Evolutionary conservation across 2,797 vertebrate species (phyloP).

Genomic region (Poeciliopsis infans): DNA sequence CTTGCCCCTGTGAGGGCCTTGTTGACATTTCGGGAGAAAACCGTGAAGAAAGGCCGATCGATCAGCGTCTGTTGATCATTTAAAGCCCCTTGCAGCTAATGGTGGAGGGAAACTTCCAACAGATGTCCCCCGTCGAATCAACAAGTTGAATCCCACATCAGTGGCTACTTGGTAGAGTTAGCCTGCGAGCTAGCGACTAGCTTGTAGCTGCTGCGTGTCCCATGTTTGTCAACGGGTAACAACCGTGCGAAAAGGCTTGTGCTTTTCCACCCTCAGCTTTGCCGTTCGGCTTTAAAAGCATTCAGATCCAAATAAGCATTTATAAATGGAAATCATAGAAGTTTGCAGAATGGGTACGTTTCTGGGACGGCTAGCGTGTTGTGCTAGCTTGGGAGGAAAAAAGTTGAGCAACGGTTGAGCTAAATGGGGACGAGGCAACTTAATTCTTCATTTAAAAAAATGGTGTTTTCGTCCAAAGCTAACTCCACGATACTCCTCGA

Average conservation of each 20-base stretch:
- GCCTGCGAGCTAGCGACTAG: constrained; percentile 69
- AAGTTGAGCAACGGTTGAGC: constrained; percentile 62
- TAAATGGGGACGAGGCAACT: constrained; percentile 54
- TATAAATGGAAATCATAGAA: not conserved
- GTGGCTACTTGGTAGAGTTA: constrained; percentile 61
- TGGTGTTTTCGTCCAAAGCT: constrained; percentile 7
- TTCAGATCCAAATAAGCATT: not conserved
- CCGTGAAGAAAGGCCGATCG: constrained; percentile 27
- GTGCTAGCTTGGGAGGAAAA: constrained; percentile 60
- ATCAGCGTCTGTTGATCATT: constrained; percentile 76
- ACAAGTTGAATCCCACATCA: constrained; percentile 83
- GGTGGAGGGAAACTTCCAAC: constrained; percentile 45
- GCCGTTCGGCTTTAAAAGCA: constrained; percentile 1
- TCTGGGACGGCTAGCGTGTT: constrained; percentile 43
- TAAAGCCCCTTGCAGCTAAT: constrained; percentile 49
- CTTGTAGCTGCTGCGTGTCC: constrained; percentile 65
- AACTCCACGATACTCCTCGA: constrained; percentile 22
- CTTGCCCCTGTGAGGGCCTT: constrained; percentile 79
- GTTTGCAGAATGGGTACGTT: constrained; percentile 36
- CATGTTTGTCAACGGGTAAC: constrained; percentile 70
- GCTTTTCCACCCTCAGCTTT: constrained; percentile 16
- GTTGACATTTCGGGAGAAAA: constrained; percentile 76
- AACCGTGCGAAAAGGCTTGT: constrained; percentile 13
- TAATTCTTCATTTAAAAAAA: not conserved
- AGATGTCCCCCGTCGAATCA: constrained; percentile 72